Percentiles rank a stretch among this genome's conserved stretches.
phyloP scores from a whole-genome alignment of 2,797 vertebrate species.

The Scyliorhinus canicula region DNA sequence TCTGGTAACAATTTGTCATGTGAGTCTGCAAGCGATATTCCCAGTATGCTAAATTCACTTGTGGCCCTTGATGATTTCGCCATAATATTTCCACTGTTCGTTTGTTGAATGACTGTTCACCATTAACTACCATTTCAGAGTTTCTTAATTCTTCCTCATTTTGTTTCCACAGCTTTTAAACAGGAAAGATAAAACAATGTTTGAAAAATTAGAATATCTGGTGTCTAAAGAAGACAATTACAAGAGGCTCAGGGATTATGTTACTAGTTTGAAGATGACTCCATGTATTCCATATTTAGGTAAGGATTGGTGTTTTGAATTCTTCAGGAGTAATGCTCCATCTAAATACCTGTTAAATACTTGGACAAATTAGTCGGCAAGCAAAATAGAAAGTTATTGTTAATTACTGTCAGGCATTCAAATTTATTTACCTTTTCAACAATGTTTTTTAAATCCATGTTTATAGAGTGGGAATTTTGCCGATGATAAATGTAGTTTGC shows the following conservation, averaged over 20 bases:
- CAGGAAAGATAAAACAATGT: slow-evolving; percentile 93
- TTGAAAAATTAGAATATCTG: slow-evolving; percentile 92
- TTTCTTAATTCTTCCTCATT: slow-evolving; percentile 16
- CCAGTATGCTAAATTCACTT: background rate
- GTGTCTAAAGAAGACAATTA: slow-evolving; percentile 99
- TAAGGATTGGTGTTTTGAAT: slow-evolving; percentile 52
- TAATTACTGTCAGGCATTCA: background rate
- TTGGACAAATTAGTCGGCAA: background rate
- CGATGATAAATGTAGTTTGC: background rate
- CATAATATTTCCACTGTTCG: background rate
- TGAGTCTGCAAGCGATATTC: background rate
- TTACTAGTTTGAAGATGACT: slow-evolving; percentile 96
- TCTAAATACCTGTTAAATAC: background rate
- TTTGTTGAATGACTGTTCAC: background rate
- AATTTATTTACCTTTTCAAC: background rate
- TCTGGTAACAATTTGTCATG: background rate
- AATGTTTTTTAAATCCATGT: background rate
- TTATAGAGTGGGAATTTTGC: background rate
- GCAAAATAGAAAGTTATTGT: background rate
- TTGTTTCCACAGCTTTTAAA: slow-evolving; percentile 72
- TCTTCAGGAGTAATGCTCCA: background rate
- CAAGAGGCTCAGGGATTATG: slow-evolving; percentile 91
- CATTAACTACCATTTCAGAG: background rate
- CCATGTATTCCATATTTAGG: slow-evolving; percentile 97
- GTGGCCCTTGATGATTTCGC: background rate